These are phyloP conservation scores for Columba janthina DNA, from an alignment of 2,113 vertebrate genomes.

Conservation along the genomic window DNA sequence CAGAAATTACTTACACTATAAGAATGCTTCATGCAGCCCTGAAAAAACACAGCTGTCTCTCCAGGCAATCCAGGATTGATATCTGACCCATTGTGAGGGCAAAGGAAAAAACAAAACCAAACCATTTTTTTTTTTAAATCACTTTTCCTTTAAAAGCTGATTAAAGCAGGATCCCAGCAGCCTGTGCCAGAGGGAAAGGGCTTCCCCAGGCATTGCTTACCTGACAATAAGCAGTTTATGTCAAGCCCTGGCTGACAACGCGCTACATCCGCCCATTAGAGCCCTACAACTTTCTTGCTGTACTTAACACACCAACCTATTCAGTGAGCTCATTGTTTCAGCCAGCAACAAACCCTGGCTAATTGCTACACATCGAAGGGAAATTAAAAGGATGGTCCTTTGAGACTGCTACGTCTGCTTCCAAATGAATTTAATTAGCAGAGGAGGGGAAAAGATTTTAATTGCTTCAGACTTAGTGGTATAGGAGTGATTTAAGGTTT, in stretches of 20 bases:
- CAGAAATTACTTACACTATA: not conserved
- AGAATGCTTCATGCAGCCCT: not conserved
- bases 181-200: not conserved
- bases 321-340: conserved; percentile 22
- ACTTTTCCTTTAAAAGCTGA: not conserved
- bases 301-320: conserved; percentile 25
- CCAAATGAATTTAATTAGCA: conserved; percentile 66
- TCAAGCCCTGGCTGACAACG: conserved; percentile 15
- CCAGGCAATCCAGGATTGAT: not conserved
- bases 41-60: not conserved
- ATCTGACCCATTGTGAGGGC: not conserved
- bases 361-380: conserved; percentile 45
- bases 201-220: not conserved
- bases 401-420: conserved; percentile 38
- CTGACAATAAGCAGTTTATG: not conserved
- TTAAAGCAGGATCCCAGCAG: not conserved
- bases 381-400: conserved; percentile 67
- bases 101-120: not conserved
- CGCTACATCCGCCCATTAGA: not conserved
- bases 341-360: conserved; percentile 29
- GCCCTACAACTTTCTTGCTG: conserved; percentile 22
- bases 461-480: conserved; percentile 8
- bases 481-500: conserved; percentile 10
- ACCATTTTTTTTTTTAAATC: not conserved
- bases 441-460: conserved; percentile 4